Evolutionary conservation across 2,797 vertebrate species (phyloP), one percentile per base, ranked within the genome.

Genomic region (Erithacus rubecula): DNA sequence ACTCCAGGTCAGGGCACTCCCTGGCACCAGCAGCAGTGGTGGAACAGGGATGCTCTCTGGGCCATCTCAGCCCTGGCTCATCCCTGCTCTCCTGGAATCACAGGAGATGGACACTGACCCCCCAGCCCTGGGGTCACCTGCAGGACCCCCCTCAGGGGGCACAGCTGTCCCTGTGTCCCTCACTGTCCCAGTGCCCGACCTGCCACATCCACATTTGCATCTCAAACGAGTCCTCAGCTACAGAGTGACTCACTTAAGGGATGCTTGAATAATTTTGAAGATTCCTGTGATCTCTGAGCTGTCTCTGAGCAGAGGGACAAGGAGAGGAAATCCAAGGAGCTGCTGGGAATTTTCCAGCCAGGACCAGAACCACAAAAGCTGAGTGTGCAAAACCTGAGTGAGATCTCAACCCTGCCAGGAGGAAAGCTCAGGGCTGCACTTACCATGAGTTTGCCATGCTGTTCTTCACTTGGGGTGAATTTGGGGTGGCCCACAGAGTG

Each of bases 361-460:
- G 79, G 52, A 37, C 41, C 39, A 3, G 43, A 3, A 11, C 9
- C 37, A 11, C 20, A 1, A 30, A 20, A 60, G 4, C n/a, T 0
- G 27, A 67, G 30, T 0, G 5, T 10, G 53, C 14, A 30, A 82
- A 87, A 53, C 15, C 19, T 16, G 71, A 75, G 37, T 0, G 8
- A 44, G 32, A 51, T 6, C 30, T 62, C 19, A 30, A 3, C 32
- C 43, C 29, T 22, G 43, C 52, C 37, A 6, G 3, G 8, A 60
- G 65, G 36, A 39, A 44, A 37, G 39, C 39, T 46, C 67, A 30
- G 17, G 4, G 18, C 3, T 4, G 27, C 11, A 9, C 10, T 6
- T 36, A 49, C 11, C 8, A 3, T 0, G 0, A 3, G 44, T 59
- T 34, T 26, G 26, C 17, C 20, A 0, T 1, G 18, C 36, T 12